A percentile compares a stretch with the other conserved stretches of the same genome.
These are phyloP conservation scores for Sander vitreus DNA, from an alignment of 2,113 vertebrate genomes.

Conservation along the genomic window DNA sequence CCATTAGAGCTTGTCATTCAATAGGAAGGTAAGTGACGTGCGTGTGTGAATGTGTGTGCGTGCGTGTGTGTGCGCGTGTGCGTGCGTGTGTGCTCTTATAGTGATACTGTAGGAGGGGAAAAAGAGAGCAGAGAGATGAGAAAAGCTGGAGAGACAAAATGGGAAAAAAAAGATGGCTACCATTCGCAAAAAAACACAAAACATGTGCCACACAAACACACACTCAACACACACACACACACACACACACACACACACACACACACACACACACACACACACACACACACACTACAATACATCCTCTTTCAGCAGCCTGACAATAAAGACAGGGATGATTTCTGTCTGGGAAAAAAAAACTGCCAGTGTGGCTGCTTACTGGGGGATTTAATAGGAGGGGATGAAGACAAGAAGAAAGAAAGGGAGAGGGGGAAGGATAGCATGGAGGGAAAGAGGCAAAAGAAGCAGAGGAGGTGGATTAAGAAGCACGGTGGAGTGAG, in stretches of 20 bases:
- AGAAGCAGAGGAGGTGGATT: neutral
- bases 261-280: conserved; percentile 25
- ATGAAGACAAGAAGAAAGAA: neutral
- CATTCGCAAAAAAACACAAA: conserved; percentile 19
- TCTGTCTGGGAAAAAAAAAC: conserved; percentile 61
- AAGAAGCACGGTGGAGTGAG: neutral
- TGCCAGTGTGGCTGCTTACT: conserved; percentile 53
- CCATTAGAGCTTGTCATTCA: conserved; percentile 63
- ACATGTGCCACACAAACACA: conserved; percentile 15
- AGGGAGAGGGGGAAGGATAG: neutral
- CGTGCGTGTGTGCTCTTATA: neutral
- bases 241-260: conserved; percentile 35
- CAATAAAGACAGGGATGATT: conserved; percentile 71
- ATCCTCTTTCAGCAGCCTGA: conserved; percentile 57
- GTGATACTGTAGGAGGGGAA: conserved; percentile 23
- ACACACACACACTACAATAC: conserved; percentile 25
- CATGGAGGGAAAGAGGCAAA: neutral
- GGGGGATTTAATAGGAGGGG: conserved; percentile 65
- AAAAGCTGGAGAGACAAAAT: conserved; percentile 48
- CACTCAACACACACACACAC: conserved; percentile 21
- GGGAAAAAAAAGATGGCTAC: conserved; percentile 57
- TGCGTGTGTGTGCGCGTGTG: conserved; percentile 1
- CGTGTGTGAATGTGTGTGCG: conserved; percentile 19
- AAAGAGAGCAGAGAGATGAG: conserved; percentile 35
- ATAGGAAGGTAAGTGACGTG: conserved; percentile 40